phyloP scores from a whole-genome alignment of 2,888 invertebrate genomes.

The Lobophora halterata region DNA sequence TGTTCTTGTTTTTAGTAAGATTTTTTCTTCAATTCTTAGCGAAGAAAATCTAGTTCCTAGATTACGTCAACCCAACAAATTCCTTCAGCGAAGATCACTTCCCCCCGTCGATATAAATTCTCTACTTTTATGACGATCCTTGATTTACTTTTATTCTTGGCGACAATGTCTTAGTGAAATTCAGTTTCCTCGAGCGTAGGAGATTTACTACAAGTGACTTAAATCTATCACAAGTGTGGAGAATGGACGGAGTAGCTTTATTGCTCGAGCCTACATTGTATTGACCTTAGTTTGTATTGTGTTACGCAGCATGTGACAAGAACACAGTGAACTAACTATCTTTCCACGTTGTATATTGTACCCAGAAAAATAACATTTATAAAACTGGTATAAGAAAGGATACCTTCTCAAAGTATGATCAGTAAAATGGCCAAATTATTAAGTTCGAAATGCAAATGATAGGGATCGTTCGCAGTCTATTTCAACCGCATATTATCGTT shows the following conservation, averaged over 20 bases:
- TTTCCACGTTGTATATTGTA: no score
- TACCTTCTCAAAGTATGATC: not conserved
- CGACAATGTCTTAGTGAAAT: conserved; percentile 19
- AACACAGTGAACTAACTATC: no score
- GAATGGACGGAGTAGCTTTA: conserved; percentile 13
- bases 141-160: conserved; percentile 23
- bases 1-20: not conserved
- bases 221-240: conserved; percentile 15
- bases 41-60: conserved; percentile 2
- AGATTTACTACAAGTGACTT: conserved; percentile 15
- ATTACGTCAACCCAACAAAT: conserved; percentile 18
- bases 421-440: conserved; percentile 24
- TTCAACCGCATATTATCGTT: conserved; percentile 58
- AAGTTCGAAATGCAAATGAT: conserved; percentile 38
- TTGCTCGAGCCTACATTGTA: conserved; percentile 11
- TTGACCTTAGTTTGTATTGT: no score
- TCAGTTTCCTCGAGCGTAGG: conserved; percentile 9
- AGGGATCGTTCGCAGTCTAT: conserved; percentile 54
- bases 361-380: no score
- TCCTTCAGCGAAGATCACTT: conserved; percentile 18
- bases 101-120: conserved; percentile 23
- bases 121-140: conserved; percentile 21
- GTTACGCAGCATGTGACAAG: no score
- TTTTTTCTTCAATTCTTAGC: not conserved
- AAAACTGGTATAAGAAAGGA: no score